Percentiles rank a stretch among this genome's conserved stretches.
Evolutionary conservation across 2,113 vertebrate species (phyloP).

Genomic region (Bos indicus): DNA sequence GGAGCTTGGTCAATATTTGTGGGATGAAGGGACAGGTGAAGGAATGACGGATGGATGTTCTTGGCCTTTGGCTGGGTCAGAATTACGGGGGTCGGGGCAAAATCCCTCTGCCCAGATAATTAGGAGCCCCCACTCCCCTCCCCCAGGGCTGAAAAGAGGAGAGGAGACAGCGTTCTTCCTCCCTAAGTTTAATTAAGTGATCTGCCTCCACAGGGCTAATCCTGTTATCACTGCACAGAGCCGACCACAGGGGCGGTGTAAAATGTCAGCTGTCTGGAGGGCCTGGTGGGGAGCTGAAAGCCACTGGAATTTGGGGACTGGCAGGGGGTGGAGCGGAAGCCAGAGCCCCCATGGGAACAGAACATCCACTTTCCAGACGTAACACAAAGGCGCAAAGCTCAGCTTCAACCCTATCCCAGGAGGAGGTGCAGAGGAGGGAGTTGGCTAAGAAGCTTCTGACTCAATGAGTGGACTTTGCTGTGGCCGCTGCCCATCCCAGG

Average conservation of each 20-base stretch:
- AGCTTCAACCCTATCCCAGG: background rate
- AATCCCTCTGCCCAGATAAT: background rate
- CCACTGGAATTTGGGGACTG: constrained; percentile 42
- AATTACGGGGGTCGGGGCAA: rapidly evolving
- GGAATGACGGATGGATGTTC: rapidly evolving
- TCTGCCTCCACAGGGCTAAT: constrained; percentile 43
- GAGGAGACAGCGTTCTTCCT: background rate
- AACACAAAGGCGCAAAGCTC: constrained; percentile 20
- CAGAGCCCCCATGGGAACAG: background rate
- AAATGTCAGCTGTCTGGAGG: constrained; percentile 25
- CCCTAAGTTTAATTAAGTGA: constrained; percentile 64
- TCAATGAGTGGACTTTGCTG: background rate
- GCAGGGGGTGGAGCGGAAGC: constrained; percentile 14
- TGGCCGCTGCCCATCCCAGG: background rate
- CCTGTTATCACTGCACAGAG: constrained; percentile 45
- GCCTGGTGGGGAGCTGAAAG: constrained; percentile 39
- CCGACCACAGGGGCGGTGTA: background rate
- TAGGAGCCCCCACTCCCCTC: background rate
- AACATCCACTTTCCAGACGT: background rate
- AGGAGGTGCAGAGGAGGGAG: background rate
- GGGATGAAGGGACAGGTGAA: no score
- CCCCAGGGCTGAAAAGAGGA: background rate
- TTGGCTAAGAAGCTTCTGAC: background rate
- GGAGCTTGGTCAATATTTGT: background rate
- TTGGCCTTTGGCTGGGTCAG: background rate